Conservation (phyloP, 2,888 invertebrate species). For the Pecten maximus region DNA sequence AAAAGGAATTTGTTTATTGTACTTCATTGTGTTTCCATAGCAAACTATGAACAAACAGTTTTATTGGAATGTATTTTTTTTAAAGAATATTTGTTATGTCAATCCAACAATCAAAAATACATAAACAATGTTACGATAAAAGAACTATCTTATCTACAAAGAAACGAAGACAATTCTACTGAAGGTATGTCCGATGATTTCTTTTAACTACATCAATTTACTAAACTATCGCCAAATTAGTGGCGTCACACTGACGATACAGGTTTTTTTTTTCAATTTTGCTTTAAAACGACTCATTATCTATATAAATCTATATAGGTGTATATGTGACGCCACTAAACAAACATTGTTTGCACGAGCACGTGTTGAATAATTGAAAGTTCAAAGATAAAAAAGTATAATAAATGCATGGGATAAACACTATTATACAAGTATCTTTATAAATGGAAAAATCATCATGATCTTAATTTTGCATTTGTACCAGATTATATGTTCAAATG, state of each 20-base stretch:
- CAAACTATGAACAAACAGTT: no score
- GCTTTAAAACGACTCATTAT: neutral
- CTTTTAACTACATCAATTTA: neutral
- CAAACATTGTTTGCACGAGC: neutral
- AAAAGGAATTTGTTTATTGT: neutral
- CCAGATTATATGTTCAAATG: neutral
- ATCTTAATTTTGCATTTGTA: neutral
- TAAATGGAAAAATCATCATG: neutral
- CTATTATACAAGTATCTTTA: neutral
- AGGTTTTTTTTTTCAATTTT: neutral
- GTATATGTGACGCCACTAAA: neutral
- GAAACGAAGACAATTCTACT: neutral
- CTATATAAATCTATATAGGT: no score
- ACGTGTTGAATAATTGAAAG: neutral
- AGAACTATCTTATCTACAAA: neutral
- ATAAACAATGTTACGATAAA: neutral
- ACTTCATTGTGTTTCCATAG: neutral
- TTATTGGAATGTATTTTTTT: neutral
- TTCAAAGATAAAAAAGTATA: constrained; percentile 6
- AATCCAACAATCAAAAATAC: neutral
- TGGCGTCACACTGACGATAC: neutral
- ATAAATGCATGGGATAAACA: neutral
- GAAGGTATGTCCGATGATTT: neutral
- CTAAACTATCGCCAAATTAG: constrained; percentile 13
- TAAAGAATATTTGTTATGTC: neutral